Conservation (phyloP, 2,797 vertebrate species). For the Gadopsis marmoratus region DNA sequence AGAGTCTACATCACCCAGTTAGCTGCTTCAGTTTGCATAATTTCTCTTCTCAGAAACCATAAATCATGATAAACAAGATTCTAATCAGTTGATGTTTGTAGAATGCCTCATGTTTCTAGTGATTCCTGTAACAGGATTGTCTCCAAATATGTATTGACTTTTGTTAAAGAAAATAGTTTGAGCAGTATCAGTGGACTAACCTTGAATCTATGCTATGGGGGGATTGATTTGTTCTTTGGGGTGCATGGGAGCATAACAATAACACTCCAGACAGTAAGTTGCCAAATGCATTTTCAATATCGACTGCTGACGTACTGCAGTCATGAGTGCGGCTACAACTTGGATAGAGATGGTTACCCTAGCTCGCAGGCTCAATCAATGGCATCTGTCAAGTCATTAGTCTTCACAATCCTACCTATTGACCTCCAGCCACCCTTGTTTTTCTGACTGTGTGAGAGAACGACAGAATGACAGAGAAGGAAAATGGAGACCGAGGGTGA, state of each 20-base stretch:
- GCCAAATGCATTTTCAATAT: constrained; percentile 66
- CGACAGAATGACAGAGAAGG: constrained; percentile 12
- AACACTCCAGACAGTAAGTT: constrained; percentile 60
- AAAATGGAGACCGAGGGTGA: constrained; percentile 16
- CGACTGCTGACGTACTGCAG: constrained; percentile 38
- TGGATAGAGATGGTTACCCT: constrained; percentile 61
- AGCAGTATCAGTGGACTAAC: constrained; percentile 38
- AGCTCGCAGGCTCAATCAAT: constrained; percentile 73
- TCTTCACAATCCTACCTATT: constrained; percentile 56
- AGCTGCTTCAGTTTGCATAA: not conserved
- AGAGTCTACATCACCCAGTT: constrained; percentile 23
- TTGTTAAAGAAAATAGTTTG: constrained; percentile 44
- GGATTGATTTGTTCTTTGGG: constrained; percentile 65
- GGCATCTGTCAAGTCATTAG: constrained; percentile 74
- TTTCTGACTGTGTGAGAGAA: constrained; percentile 41
- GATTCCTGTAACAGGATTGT: constrained; percentile 19
- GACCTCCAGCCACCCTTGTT: constrained; percentile 70
- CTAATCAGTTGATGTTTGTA: constrained; percentile 35
- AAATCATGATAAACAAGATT: constrained; percentile 32
- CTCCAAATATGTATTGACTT: constrained; percentile 52
- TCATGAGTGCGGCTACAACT: constrained; percentile 28
- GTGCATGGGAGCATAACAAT: constrained; percentile 54
- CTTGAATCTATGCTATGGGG: constrained; percentile 54
- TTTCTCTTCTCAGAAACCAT: constrained; percentile 18
- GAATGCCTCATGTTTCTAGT: constrained; percentile 9